Percentiles rank a stretch among this genome's conserved stretches.
Conservation (phyloP, 2,113 vertebrate species). For the Siniperca knerii region DNA sequence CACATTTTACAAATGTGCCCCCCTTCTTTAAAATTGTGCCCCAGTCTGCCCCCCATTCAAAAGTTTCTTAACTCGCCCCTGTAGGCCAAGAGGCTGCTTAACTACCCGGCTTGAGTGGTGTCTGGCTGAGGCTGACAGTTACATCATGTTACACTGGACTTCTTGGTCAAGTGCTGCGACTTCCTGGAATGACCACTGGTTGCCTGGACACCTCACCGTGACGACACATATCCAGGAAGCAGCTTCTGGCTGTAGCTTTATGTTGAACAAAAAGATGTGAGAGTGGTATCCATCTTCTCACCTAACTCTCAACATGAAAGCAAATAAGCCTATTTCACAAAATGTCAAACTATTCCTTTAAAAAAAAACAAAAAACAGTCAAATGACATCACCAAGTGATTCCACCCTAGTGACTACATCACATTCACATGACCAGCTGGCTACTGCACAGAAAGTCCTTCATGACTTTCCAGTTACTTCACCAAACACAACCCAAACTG, state of each 20-base stretch:
- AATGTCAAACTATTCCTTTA: neutral
- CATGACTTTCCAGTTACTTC: constrained; percentile 3
- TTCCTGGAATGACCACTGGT: neutral
- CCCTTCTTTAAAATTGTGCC: too few species aligned
- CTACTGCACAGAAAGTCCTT: constrained; percentile 1
- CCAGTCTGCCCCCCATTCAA: neutral
- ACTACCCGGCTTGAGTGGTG: too few species aligned
- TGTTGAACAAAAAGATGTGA: neutral
- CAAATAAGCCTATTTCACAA: neutral
- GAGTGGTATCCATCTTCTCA: neutral
- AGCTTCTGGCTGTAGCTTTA: neutral
- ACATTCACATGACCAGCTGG: neutral
- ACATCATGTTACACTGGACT: neutral
- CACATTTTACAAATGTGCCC: neutral
- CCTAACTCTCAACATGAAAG: too few species aligned
- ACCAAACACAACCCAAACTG: neutral
- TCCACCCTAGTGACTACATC: constrained; percentile 26
- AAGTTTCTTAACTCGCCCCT: neutral
- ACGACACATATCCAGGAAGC: neutral
- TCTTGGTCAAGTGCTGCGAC: neutral
- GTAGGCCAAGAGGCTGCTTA: too few species aligned
- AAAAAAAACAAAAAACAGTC: neutral
- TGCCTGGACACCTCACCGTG: constrained; percentile 2
- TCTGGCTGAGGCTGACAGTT: too few species aligned
- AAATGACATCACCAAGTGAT: neutral